These are phyloP conservation scores for Crotalus helleri DNA, from an alignment of 2,113 vertebrate genomes.

Conservation along the genomic window DNA sequence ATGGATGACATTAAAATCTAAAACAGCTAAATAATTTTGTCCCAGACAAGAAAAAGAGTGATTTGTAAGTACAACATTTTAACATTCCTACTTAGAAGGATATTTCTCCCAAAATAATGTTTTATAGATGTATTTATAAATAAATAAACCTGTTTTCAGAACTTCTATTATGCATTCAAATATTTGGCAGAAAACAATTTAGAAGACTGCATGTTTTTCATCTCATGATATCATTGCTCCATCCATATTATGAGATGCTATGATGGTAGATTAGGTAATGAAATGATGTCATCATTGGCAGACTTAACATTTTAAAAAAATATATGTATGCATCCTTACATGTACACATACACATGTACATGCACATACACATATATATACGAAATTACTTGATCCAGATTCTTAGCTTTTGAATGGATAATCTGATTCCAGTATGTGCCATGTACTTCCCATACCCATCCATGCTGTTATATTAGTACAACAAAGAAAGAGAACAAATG, in stretches of 20 bases:
- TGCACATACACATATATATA: background rate
- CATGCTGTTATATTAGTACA: background rate
- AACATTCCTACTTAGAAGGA: constrained; percentile 2
- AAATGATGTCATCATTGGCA: background rate
- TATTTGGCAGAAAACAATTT: background rate
- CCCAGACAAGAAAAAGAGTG: background rate
- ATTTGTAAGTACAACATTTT: background rate
- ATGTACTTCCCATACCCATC: background rate
- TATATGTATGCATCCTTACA: background rate
- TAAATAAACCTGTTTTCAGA: background rate
- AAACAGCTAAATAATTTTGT: background rate
- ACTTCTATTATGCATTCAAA: background rate
- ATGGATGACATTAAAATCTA: background rate
- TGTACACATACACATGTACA: background rate
- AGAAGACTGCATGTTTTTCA: background rate
- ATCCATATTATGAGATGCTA: background rate
- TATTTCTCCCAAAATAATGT: background rate
- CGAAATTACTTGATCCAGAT: background rate
- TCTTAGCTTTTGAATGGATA: background rate
- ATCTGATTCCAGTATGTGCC: background rate
- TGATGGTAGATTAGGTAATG: background rate
- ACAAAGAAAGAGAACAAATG: background rate
- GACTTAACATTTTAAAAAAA: background rate
- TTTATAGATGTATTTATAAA: background rate
- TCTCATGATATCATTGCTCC: background rate